Base-by-base conservation (phyloP, 2,888 invertebrate genomes). In the Monopis laevigella region DNA sequence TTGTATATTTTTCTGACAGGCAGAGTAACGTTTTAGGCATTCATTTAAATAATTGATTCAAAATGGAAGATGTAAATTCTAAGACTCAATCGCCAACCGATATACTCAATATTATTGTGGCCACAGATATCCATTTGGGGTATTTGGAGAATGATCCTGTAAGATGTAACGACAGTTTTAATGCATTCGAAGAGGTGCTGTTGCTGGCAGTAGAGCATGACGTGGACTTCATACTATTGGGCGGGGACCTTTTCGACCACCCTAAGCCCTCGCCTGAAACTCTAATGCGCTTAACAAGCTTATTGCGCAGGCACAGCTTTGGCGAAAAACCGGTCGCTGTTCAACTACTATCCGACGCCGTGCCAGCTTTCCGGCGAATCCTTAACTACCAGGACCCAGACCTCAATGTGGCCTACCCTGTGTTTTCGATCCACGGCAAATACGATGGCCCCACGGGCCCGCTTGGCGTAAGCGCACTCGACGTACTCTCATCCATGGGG, bases 371-470 rank as follows among this genome's bases (percentile, higher is more conserved):
- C 65, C 83, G 85, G 17, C 62, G 80, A 16, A 59, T 48, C 44
- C 90, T 96, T 0, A 99, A 98, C 62, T 98, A 93, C 65, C 92
- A 96, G 75, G 97, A 98, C 81, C 92, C 93, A 0, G 96, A 99
- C 72, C 70, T 98, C 21, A 98, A 98, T 63, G 84, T 99, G 35
- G 87, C 91, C 0, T 87, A 96, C 55, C 99, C 99, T 0, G 87
- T 99, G 39, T 92, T 96, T 62, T 94, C 96, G 0, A 97, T 99
- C 54, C 98, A 99, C 71, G 99, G 99, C 43, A 99, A 99, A 70
- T 98, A 99, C 62, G 99, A 99, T 68, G 98, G 99, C 71, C 96
- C 94, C 6, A 88, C 86, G 30, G 88, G 88, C 13, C 73, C 70
- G 46, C 85, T 86, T 2, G 84, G 87, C 21, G 70, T 89, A 11